Evolutionary conservation across 2,113 vertebrate genomes (phyloP), one percentile per base, ranked within the genome.

Genomic region (Oxyruncus cristatus): DNA sequence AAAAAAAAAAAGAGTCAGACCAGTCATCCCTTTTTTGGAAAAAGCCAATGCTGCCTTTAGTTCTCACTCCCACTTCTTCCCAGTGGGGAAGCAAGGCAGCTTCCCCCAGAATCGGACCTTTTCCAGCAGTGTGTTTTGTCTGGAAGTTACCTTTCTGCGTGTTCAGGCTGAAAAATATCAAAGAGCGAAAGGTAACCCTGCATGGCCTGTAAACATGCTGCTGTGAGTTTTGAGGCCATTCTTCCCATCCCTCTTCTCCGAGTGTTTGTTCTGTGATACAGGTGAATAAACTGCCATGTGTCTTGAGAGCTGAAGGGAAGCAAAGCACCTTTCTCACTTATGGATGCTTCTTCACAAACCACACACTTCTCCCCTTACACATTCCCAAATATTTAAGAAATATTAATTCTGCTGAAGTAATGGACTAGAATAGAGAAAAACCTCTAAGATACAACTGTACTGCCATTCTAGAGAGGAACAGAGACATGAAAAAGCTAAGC

Each of bases 1-100:
- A 27, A 27, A 46, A 47, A 47, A 47, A 49, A 24, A 49, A 49
- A 41, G 39, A 92, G 76, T 47, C 79, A 70, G 74, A 81, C 49
- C 85, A 91, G 79, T 81, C 81, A 72, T 37, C 76, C 95, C 83
- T 95, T 66, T 97, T 97, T 93, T 96, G 91, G 92, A 68, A 96
- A 66, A 90, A 89, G 61, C 66, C 84, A 92, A 72, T 2, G 11
- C 53, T 75, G 68, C 49, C 86, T 97, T 88, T 92, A 41, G 27
- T 91, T 94, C 78, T 87, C 58, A 56, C 44, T 85, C 46, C 61
- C 14, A 41, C 63, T 95, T 91, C 91, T 93, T 92, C 92, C 78
- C 74, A 89, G 76, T 3, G 8, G 89, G 42, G 87, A 94, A 82
- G 78, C 78, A 83, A 92, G 77, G 88, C 2, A 0, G 66, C n/a